These are phyloP conservation scores for Halocaridina rubra DNA, from an alignment of 2,888 invertebrate species.

Conservation along the genomic window DNA sequence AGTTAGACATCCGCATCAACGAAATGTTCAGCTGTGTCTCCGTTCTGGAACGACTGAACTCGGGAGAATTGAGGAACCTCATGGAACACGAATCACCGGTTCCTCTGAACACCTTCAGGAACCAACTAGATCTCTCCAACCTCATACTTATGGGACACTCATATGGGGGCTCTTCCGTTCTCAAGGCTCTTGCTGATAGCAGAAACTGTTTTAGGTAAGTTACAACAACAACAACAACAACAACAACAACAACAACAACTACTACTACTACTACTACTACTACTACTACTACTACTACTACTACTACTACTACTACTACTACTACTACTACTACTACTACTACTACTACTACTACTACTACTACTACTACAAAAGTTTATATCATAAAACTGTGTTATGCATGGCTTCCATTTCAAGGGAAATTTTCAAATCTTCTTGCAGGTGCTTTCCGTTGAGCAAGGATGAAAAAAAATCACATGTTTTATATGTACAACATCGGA, in stretches of 20 bases:
- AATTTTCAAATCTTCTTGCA: too few species aligned
- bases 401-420: too few species aligned
- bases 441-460: too few species aligned
- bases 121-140: neutral
- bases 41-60: neutral
- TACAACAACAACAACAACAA: neutral
- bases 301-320: neutral
- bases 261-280: neutral
- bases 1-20: neutral
- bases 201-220: neutral
- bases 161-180: neutral
- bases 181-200: neutral
- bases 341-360: too few species aligned
- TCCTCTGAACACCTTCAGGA: neutral
- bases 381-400: too few species aligned
- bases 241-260: neutral
- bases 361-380: too few species aligned
- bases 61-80: neutral
- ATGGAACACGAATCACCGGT: neutral
- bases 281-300: neutral
- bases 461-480: too few species aligned
- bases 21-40: neutral
- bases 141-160: neutral
- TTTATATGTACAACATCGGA: too few species aligned
- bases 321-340: too few species aligned